Evolutionary conservation across 2,113 vertebrate genomes (phyloP), one percentile per base, ranked within the genome.

Genomic region (Rattus rattus): DNA sequence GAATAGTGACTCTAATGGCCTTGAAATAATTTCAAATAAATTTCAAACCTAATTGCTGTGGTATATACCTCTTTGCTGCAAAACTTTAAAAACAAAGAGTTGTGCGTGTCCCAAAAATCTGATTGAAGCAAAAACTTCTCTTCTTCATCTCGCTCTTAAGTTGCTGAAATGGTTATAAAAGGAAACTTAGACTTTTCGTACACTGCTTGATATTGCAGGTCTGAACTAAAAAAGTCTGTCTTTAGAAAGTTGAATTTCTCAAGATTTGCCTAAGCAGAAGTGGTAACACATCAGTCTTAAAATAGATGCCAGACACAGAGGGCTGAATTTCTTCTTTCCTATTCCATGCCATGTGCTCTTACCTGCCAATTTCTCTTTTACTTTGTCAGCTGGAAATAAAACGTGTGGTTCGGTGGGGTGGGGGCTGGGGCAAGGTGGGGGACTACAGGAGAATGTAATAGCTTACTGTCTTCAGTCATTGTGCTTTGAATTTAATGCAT

Each of bases 381-480:
- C 98, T 97, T 96, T 97, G 56, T 59, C 84, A 87, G 43, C 88
- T 97, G 88, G 92, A 98, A 97, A 97, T 86, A 92, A 97, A 97
- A 90, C 69, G 65, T 94, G 70, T 94, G 89, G 89, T 97, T 36
- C 86, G 84, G 98, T 85, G 89, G 89, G 69, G 97, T 69, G 30
- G 30, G 12, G 30, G 13, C 52, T 54, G 52, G 67, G 28, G 14
- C 12, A 11, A 28, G 5, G 30, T 69, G 28, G 98, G 2, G 81
- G 90, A 75, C 26, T 11, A 12, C 13, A 47, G 39, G 26, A 85
- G 59, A 30, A 85, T 47, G 39, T 30, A 47, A 84, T 63, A 17
- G 24, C 16, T 85, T 85, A 30, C 13, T 39, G 24, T 69, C 88
- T 90, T 16, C 19, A 79, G 4, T 49, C 28, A 10, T 30, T 47